Conservation (phyloP, 2,113 vertebrate genomes). For the Psettodes erumei region DNA sequence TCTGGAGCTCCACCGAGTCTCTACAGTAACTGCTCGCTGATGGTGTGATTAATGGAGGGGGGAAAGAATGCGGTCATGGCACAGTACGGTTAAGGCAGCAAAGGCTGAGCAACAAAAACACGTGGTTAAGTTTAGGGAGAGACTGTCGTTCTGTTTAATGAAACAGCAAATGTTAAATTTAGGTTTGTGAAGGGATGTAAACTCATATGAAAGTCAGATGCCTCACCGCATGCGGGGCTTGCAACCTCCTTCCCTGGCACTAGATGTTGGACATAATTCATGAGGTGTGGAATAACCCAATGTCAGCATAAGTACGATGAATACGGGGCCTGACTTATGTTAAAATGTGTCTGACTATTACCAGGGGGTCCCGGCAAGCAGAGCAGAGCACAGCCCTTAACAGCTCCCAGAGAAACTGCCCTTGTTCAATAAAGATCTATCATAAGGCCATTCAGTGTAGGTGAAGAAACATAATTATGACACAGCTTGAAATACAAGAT, state of each 20-base stretch:
- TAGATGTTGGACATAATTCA: background rate
- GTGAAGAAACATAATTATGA: too few relatives aligned
- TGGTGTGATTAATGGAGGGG: background rate
- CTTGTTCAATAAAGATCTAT: background rate
- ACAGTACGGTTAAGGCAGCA: background rate
- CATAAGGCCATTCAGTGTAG: background rate
- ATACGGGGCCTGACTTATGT: background rate
- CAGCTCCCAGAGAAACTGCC: background rate
- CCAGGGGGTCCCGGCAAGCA: too few relatives aligned
- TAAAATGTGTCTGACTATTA: background rate
- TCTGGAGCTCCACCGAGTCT: background rate
- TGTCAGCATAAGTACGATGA: background rate
- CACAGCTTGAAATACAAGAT: background rate
- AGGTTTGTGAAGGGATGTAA: background rate
- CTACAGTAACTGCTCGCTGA: background rate
- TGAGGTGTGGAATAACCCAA: background rate
- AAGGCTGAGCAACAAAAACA: background rate
- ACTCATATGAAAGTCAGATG: background rate
- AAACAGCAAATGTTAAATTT: background rate
- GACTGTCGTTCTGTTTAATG: background rate
- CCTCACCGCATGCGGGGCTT: background rate
- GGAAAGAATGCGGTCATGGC: background rate
- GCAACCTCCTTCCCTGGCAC: background rate
- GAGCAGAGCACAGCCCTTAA: too few relatives aligned
- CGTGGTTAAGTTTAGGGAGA: background rate